A percentile compares a stretch with the other conserved stretches of the same genome.
phyloP scores from a whole-genome alignment of 2,113 vertebrate species.

The Nymphicus hollandicus region DNA sequence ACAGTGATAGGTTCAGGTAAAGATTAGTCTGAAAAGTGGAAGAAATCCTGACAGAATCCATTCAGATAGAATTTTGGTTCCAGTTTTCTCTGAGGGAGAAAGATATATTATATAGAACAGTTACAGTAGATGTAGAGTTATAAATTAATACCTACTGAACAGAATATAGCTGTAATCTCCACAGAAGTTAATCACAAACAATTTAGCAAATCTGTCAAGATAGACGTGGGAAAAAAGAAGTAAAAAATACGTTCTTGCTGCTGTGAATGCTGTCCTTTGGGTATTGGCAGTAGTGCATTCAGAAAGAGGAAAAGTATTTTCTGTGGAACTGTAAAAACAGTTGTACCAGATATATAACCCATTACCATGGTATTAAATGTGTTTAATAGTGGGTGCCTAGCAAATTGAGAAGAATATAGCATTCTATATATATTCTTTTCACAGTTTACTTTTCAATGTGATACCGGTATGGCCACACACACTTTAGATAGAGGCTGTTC shows the following conservation, averaged over 20 bases:
- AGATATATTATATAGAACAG: background rate
- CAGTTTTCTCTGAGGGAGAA: background rate
- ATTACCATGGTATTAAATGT: background rate
- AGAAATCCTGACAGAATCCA: background rate
- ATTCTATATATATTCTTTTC: background rate
- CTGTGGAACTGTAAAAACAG: background rate
- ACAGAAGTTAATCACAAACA: background rate
- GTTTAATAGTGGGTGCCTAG: background rate
- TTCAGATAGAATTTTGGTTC: background rate
- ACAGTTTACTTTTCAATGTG: background rate
- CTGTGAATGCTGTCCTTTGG: background rate
- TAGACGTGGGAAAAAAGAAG: background rate
- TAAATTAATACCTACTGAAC: background rate
- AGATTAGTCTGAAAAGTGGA: background rate
- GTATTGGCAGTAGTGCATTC: background rate
- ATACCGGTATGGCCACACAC: fast-evolving
- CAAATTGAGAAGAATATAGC: background rate
- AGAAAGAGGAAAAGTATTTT: background rate
- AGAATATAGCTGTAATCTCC: background rate
- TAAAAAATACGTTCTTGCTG: background rate
- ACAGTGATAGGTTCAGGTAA: background rate
- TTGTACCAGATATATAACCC: background rate
- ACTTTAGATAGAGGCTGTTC: fast-evolving
- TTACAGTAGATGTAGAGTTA: background rate
- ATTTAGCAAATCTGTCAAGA: background rate